Base-by-base conservation (phyloP, 2,113 vertebrate genomes). In the Sinocyclocheilus anshuiensis region DNA sequence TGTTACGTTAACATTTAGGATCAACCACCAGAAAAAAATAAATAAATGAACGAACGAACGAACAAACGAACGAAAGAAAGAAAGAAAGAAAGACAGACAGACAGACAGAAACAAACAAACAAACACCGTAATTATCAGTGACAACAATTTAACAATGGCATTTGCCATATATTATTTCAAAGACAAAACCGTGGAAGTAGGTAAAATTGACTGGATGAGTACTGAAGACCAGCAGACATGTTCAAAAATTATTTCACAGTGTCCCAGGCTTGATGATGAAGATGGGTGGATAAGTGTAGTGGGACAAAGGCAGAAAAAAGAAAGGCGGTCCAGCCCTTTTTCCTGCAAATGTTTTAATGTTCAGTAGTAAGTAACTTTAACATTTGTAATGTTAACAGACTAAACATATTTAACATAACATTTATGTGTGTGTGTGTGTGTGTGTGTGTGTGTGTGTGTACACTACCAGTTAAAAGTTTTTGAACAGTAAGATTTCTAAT, bases 161-260 rank as follows among this genome's bases (percentile, higher is more conserved):
- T 65, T 65, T 65, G 61, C 61, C n/a, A 65, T 65, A 65, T 65
- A 65, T 65, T 24, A 24, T 65, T 65, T 24, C 61, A 65, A 65
- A 11, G 61, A 65, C 61, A 65, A 65, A 11, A 65, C 61, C 9
- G 61, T 65, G n/a, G 61, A 65, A 65, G 61, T 65, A 26, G 61
- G 61, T 65, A 24, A 65, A 65, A 26, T 65, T 65, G 61, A 65
- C n/a, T 65, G 22, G 61, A 65, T 65, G 61, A 65, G 61, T 65
- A 65, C 61, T 11, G 61, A 65, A 65, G 61, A 65, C n/a, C 61
- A 65, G 61, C 61, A 65, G n/a, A 65, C 61, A 65, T 24, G 8
- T 65, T 65, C 61, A 65, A 65, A 65, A 24, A 65, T 24, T 7
- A 10, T 65, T 65, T 6, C 61, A 65, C n/a, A 65, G 61, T 65